These are phyloP conservation scores for Semaprochilodus insignis DNA, from an alignment of 2,797 vertebrate genomes.

Conservation along the genomic window DNA sequence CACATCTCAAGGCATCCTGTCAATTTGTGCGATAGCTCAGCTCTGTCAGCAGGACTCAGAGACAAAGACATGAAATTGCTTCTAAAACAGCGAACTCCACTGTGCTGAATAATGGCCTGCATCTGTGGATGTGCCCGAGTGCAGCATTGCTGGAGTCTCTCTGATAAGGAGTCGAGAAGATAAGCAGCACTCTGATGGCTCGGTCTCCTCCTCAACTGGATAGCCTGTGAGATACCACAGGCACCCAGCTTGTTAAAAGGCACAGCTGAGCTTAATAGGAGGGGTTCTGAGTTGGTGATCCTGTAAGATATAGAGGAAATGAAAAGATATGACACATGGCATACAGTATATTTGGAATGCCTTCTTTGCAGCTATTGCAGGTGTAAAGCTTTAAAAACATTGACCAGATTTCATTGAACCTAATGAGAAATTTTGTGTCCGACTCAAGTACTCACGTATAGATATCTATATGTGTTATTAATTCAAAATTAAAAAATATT, in stretches of 20 bases:
- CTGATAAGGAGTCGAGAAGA: slow-evolving; percentile 50
- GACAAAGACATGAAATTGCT: slow-evolving; percentile 34
- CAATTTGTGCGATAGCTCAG: neutral
- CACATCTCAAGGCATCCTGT: neutral
- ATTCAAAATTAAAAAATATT: neutral
- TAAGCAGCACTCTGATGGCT: slow-evolving; percentile 7
- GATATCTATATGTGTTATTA: neutral
- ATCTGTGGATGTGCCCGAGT: slow-evolving; percentile 38
- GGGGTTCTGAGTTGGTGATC: neutral
- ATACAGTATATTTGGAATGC: neutral
- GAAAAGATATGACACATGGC: neutral
- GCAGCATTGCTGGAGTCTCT: slow-evolving; percentile 27
- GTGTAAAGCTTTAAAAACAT: neutral
- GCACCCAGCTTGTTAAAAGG: neutral
- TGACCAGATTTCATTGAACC: neutral
- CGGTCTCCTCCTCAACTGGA: slow-evolving; percentile 1
- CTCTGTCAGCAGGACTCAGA: slow-evolving; percentile 22
- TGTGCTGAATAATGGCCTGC: slow-evolving; percentile 7
- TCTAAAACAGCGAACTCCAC: neutral
- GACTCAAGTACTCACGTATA: no score
- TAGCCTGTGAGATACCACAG: neutral
- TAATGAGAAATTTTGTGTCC: no score
- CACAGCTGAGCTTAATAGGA: neutral
- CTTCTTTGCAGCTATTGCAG: neutral
- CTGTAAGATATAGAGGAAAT: neutral